These are phyloP conservation scores for Pasiphila rectangulata DNA, from an alignment of 2,888 invertebrate genomes.

Conservation along the genomic window DNA sequence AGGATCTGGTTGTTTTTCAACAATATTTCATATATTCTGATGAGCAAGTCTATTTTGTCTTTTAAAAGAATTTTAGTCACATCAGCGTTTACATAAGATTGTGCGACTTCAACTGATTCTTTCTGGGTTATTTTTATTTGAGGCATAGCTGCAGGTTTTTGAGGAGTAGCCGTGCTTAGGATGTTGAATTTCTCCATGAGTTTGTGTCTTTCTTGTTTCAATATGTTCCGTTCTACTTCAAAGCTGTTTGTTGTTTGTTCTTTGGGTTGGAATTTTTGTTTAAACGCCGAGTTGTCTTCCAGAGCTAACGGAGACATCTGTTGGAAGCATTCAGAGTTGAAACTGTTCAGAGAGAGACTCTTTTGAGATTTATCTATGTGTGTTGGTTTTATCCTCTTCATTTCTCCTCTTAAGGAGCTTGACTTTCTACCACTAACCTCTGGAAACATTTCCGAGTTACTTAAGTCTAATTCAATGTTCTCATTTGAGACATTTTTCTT, in stretches of 20 bases:
- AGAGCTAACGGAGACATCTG: conserved; percentile 52
- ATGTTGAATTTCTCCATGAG: conserved; percentile 74
- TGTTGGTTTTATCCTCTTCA: conserved; percentile 78
- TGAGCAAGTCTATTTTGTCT: conserved; percentile 77
- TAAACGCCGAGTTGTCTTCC: conserved; percentile 66
- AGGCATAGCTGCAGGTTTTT: conserved; percentile 46
- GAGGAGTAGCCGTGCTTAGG: conserved; percentile 52
- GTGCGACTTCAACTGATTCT: conserved; percentile 45
- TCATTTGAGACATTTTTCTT: conserved; percentile 55
- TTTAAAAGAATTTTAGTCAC: conserved; percentile 68
- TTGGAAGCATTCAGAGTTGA: conserved; percentile 59
- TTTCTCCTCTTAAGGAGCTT: conserved; percentile 58
- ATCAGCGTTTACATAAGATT: conserved; percentile 61
- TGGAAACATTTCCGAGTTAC: conserved; percentile 67
- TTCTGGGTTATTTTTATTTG: conserved; percentile 60
- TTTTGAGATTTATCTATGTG: conserved; percentile 62
- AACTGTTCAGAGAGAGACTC: conserved; percentile 61
- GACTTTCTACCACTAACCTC: conserved; percentile 67
- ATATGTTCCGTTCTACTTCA: conserved; percentile 63
- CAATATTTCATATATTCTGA: conserved; percentile 80
- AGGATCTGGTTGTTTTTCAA: conserved; percentile 82
- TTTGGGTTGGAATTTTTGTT: conserved; percentile 55
- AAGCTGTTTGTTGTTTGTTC: conserved; percentile 56
- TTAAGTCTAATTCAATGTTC: conserved; percentile 57
- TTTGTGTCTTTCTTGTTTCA: conserved; percentile 70